phyloP scores from a whole-genome alignment of 2,888 invertebrate genomes.

The Cinara cedri region DNA sequence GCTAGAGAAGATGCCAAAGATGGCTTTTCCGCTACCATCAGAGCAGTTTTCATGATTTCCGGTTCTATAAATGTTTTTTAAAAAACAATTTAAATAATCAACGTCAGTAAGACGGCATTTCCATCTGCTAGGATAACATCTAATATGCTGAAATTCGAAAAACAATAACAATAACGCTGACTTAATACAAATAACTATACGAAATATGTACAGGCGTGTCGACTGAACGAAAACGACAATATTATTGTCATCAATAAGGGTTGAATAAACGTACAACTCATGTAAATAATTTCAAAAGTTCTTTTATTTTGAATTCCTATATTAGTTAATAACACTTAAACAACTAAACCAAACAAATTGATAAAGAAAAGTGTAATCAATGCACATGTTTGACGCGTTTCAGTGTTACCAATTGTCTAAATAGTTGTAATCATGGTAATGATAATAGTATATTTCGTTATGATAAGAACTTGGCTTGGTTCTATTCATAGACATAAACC shows the following conservation, averaged over 20 bases:
- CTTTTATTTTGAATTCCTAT: conserved; percentile 36
- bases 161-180: neutral
- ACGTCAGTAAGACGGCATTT: neutral
- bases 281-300: neutral
- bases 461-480: no score
- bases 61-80: no score
- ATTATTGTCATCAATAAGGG: neutral
- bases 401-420: conserved; percentile 30
- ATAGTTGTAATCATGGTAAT: no score
- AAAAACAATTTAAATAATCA: neutral
- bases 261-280: neutral
- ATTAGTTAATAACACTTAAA: conserved; percentile 25
- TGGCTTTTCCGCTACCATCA: conserved; percentile 99
- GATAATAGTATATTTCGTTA: no score
- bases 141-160: neutral
- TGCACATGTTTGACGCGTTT: conserved; percentile 44
- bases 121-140: conserved; percentile 40
- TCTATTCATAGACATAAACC: no score
- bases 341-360: conserved; percentile 51
- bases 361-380: conserved; percentile 54
- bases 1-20: conserved; percentile 94
- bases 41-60: conserved; percentile 75
- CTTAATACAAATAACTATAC: neutral
- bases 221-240: neutral
- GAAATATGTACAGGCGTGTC: neutral